phyloP scores from a whole-genome alignment of 2,888 invertebrate genomes.

The Drosophila neutralis region DNA sequence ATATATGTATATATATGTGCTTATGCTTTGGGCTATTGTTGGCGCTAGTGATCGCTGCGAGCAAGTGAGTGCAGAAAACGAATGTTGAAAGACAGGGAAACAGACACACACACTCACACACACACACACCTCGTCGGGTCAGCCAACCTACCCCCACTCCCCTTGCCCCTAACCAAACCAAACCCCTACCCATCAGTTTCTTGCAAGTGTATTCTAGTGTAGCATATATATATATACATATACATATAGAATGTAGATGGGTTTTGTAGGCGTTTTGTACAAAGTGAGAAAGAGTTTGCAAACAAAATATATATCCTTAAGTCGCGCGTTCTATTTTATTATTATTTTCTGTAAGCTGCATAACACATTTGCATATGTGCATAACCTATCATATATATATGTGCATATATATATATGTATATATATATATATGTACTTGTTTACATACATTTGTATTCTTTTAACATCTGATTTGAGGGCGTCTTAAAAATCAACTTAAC shows the following conservation, averaged over 20 bases:
- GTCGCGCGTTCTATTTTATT: slow-evolving; percentile 41
- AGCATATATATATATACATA: slow-evolving; percentile 23
- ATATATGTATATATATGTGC: not conserved
- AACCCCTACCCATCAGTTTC: not conserved
- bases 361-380: slow-evolving; percentile 3
- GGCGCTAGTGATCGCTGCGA: slow-evolving; percentile 27
- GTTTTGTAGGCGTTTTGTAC: slow-evolving; percentile 47
- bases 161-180: not conserved
- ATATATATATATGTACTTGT: slow-evolving; percentile 11
- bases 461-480: slow-evolving; percentile 20
- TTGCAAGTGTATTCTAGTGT: slow-evolving; percentile 21
- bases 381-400: not conserved
- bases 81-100: slow-evolving; percentile 35
- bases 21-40: slow-evolving; percentile 30
- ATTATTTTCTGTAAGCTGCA: slow-evolving; percentile 12
- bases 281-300: slow-evolving; percentile 31
- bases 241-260: slow-evolving; percentile 10
- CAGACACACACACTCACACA: not conserved
- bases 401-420: not conserved
- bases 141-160: slow-evolving; percentile 9
- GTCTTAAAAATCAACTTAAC: slow-evolving; percentile 42
- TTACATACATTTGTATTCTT: slow-evolving; percentile 25
- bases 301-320: slow-evolving; percentile 23
- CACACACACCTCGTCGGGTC: slow-evolving; percentile 18
- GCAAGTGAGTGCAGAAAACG: slow-evolving; percentile 16